phyloP scores from a whole-genome alignment of 2,888 invertebrate genomes.

The Pasiphila rectangulata region DNA sequence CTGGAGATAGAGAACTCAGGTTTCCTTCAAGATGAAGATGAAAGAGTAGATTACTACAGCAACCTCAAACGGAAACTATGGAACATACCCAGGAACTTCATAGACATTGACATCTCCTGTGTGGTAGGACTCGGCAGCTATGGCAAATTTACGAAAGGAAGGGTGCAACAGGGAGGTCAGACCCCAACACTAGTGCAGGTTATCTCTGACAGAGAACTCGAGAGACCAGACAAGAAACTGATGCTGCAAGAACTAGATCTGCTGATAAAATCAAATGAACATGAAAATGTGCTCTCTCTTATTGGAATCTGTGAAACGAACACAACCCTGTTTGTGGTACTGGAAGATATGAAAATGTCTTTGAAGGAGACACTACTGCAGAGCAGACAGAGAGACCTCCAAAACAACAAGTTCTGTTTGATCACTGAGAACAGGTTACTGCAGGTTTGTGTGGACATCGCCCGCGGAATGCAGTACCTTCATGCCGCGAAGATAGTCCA shows the following conservation, averaged over 20 bases:
- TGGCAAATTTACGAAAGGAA: conserved; percentile 88
- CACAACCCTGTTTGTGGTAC: conserved; percentile 86
- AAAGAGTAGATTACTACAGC: conserved; percentile 85
- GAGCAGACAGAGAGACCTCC: conserved; percentile 76
- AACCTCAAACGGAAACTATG: conserved; percentile 88
- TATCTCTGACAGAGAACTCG: conserved; percentile 80
- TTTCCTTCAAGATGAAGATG: conserved; percentile 87
- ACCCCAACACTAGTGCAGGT: conserved; percentile 83
- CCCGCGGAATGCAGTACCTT: conserved; percentile 86
- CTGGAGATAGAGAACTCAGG: conserved; percentile 90
- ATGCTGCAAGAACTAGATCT: conserved; percentile 87
- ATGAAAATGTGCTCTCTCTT: conserved; percentile 86
- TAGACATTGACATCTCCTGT: conserved; percentile 86
- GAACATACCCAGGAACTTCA: conserved; percentile 85
- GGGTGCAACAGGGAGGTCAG: conserved; percentile 81
- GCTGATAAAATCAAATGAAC: conserved; percentile 84
- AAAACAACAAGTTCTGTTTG: conserved; percentile 79
- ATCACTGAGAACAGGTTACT: conserved; percentile 83
- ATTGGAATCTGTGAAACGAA: conserved; percentile 90
- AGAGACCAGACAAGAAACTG: conserved; percentile 73
- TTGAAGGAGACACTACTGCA: conserved; percentile 86
- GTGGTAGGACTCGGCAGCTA: conserved; percentile 88
- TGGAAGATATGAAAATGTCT: conserved; percentile 84
- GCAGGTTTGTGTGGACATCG: conserved; percentile 84
- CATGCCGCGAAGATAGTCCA: conserved; percentile 86